Evolutionary conservation across 2,888 invertebrate genomes (phyloP).

Genomic region (Osedax fenrisi): DNA sequence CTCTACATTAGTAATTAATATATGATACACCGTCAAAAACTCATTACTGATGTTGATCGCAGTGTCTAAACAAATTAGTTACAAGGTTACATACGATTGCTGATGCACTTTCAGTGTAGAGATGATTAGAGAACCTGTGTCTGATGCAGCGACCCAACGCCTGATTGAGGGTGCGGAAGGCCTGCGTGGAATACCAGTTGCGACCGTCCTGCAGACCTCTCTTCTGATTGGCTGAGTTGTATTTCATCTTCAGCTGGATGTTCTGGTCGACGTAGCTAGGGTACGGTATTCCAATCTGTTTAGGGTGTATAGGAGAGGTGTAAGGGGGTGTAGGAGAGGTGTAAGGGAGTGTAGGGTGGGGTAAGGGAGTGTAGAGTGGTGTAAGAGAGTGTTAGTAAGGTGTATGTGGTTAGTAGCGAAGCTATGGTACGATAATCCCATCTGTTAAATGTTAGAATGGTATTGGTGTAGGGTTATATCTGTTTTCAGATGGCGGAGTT

Average conservation of each 20-base stretch:
- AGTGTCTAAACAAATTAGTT: too few species aligned
- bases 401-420: too few species aligned
- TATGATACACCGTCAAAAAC: too few species aligned
- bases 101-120: not conserved
- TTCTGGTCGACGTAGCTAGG: conserved; percentile 52
- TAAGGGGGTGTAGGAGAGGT: conserved; percentile 8
- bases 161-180: conserved; percentile 68
- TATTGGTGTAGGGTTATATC: too few species aligned
- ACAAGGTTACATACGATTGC: too few species aligned
- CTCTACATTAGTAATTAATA: too few species aligned
- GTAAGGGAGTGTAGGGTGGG: conserved; percentile 5
- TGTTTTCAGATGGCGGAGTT: too few species aligned
- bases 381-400: too few species aligned
- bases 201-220: conserved; percentile 55
- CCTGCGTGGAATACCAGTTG: conserved; percentile 64
- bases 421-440: too few species aligned
- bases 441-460: too few species aligned
- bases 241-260: conserved; percentile 60
- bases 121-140: conserved; percentile 57
- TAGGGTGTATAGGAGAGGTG: not conserved
- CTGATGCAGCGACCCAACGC: conserved; percentile 70
- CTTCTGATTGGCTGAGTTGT: conserved; percentile 56
- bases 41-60: too few species aligned
- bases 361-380: conserved; percentile 27
- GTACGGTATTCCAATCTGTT: conserved; percentile 62